Conservation (phyloP, 1,140 invertebrate species). For the Saccostrea cuccullata region DNA sequence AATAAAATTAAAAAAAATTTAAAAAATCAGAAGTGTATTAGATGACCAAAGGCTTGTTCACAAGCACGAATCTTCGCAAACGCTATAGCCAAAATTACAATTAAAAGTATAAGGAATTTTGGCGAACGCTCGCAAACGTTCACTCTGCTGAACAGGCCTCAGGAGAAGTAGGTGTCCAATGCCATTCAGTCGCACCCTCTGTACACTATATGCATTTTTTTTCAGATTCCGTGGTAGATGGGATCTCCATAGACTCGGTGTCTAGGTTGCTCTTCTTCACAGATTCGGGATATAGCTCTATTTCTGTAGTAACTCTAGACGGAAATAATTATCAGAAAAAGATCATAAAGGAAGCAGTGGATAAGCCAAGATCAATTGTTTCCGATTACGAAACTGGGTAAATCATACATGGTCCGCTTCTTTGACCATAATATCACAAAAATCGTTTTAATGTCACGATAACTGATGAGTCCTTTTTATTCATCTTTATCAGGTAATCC, state of each 20-base stretch:
- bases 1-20: too few species aligned
- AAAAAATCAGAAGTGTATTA: too few species aligned
- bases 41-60: too few species aligned
- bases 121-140: too few species aligned
- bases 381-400: conserved; percentile 48
- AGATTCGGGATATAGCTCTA: conserved; percentile 59
- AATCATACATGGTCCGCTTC: neutral
- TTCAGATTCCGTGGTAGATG: conserved; percentile 55
- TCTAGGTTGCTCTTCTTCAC: conserved; percentile 57
- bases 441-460: neutral
- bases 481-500: neutral
- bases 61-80: too few species aligned
- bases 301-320: conserved; percentile 49
- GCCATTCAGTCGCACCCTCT: too few species aligned
- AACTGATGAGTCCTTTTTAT: neutral
- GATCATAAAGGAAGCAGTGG: conserved; percentile 51
- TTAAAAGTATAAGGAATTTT: too few species aligned
- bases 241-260: conserved; percentile 58
- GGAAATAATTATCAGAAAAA: conserved; percentile 44
- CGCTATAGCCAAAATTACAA: too few species aligned
- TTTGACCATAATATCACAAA: neutral
- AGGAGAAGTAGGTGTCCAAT: too few species aligned
- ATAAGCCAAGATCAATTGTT: conserved; percentile 60
- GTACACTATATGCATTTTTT: too few species aligned
- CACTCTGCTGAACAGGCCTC: too few species aligned